Conservation (phyloP, 2,888 invertebrate species). For the Cephus pygmeus region DNA sequence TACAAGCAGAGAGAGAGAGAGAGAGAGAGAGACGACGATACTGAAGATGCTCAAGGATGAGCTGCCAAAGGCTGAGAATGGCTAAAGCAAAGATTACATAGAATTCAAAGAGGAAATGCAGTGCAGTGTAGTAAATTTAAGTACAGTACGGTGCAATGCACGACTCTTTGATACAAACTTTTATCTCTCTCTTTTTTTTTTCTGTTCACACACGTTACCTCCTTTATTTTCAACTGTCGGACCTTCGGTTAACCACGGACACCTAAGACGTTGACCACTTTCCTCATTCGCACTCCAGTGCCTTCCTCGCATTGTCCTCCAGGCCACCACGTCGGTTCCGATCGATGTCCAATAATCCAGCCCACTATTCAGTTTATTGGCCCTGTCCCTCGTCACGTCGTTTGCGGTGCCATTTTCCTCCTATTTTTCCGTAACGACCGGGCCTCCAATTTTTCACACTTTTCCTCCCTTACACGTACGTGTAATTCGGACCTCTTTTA, state of each 20-base stretch:
- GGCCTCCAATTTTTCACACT: conserved; percentile 5
- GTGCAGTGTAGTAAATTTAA: neutral
- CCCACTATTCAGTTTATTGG: conserved; percentile 1
- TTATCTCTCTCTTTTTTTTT: too few relatives aligned
- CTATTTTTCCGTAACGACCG: neutral
- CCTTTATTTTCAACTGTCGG: neutral
- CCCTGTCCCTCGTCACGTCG: conserved; percentile 2
- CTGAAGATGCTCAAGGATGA: neutral
- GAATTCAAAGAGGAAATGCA: neutral
- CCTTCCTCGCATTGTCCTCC: neutral
- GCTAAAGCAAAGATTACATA: neutral
- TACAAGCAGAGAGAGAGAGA: neutral
- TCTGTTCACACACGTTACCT: neutral
- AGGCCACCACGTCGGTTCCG: neutral
- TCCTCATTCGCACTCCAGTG: neutral
- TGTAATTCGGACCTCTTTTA: neutral
- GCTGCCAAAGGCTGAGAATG: neutral
- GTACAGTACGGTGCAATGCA: neutral
- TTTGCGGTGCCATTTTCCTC: neutral
- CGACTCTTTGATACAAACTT: neutral
- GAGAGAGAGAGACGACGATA: neutral
- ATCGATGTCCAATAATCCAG: conserved; percentile 6
- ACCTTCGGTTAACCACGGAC: neutral
- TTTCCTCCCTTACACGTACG: neutral
- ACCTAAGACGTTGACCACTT: neutral